Evolutionary conservation across 2,113 vertebrate genomes (phyloP).

Genomic region (Physeter macrocephalus): DNA sequence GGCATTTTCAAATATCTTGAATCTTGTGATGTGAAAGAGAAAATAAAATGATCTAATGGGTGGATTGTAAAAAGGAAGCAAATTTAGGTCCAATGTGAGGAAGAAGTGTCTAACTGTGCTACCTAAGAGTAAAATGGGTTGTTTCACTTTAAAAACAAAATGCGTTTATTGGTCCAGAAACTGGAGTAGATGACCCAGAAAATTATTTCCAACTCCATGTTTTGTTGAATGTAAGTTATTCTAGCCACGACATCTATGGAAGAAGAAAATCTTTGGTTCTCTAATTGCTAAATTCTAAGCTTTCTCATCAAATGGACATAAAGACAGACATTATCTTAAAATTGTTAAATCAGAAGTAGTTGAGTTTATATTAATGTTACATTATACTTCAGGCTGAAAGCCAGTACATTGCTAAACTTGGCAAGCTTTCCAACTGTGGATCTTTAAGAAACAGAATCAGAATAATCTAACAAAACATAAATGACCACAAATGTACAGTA

Average conservation of each 20-base stretch:
- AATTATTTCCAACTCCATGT: background rate
- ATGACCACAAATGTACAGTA: background rate
- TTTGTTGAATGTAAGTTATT: background rate
- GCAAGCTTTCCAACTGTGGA: background rate
- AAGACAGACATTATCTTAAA: conserved; percentile 21
- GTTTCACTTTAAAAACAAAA: background rate
- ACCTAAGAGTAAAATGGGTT: background rate
- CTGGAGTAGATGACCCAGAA: background rate
- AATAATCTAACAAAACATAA: conserved; percentile 2
- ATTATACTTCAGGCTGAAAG: background rate
- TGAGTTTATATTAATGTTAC: background rate
- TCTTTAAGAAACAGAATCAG: conserved; percentile 19
- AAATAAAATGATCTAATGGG: background rate
- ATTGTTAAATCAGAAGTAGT: background rate
- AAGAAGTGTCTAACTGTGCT: background rate
- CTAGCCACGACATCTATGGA: background rate
- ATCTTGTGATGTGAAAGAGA: background rate
- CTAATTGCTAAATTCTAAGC: background rate
- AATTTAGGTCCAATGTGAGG: background rate
- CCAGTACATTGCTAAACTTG: background rate
- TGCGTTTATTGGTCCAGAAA: background rate
- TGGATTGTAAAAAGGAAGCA: background rate
- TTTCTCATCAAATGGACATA: background rate
- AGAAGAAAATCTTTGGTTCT: background rate
- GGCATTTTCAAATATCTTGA: background rate